These are phyloP conservation scores for Caloenas nicobarica DNA, from an alignment of 2,113 vertebrate species.

Conservation along the genomic window DNA sequence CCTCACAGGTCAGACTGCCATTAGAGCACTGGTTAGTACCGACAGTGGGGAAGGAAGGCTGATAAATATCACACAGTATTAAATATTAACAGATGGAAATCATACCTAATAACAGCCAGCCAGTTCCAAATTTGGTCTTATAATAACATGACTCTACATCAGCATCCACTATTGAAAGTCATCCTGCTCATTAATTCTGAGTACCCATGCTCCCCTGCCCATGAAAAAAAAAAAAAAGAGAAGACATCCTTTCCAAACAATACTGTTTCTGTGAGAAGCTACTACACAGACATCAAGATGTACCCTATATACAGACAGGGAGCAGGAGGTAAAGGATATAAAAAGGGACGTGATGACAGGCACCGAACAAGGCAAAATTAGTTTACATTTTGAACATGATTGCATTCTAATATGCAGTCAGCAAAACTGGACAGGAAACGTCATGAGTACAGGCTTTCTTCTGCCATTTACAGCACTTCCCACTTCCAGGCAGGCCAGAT, in stretches of 20 bases:
- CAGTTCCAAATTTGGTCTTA: background rate
- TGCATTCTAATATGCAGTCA: background rate
- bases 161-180: background rate
- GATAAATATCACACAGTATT: background rate
- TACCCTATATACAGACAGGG: background rate
- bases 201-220: background rate
- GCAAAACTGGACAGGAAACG: background rate
- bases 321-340: background rate
- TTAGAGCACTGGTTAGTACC: background rate
- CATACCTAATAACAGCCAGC: background rate
- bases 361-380: background rate
- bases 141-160: background rate
- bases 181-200: background rate
- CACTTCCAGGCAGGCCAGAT: background rate
- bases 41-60: background rate
- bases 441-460: background rate
- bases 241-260: background rate
- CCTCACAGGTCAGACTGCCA: background rate
- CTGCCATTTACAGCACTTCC: background rate
- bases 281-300: background rate
- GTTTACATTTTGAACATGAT: background rate
- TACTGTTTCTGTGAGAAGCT: background rate
- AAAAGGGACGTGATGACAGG: background rate
- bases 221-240: background rate
- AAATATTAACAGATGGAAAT: background rate